phyloP scores from a whole-genome alignment of 2,888 invertebrate species.

The Lissonota sp. region DNA sequence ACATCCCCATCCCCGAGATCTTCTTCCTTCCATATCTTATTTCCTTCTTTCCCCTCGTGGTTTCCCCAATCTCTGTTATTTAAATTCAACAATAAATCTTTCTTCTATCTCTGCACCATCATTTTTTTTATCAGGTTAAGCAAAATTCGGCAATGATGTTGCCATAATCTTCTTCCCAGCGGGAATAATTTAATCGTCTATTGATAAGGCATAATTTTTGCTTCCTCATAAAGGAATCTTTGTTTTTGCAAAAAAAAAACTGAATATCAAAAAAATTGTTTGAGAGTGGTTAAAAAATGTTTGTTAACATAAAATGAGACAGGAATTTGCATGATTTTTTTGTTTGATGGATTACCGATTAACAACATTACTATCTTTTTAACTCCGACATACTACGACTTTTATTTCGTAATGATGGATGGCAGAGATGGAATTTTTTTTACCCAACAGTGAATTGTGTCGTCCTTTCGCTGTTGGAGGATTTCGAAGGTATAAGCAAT shows the following conservation, averaged over 20 bases:
- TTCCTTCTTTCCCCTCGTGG: conserved; percentile 32
- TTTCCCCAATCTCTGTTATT: conserved; percentile 24
- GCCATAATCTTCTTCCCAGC: too few relatives aligned
- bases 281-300: too few relatives aligned
- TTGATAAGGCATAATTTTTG: background rate
- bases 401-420: background rate
- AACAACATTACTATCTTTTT: too few relatives aligned
- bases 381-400: too few relatives aligned
- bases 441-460: background rate
- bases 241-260: too few relatives aligned
- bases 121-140: background rate
- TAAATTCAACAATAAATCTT: conserved; percentile 3
- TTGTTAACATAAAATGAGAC: too few relatives aligned
- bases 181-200: background rate
- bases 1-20: conserved; percentile 15
- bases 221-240: background rate
- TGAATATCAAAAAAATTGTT: too few relatives aligned
- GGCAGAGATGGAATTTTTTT: conserved; percentile 6
- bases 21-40: conserved; percentile 42
- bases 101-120: background rate
- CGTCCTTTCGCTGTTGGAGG: background rate
- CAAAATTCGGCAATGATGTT: too few relatives aligned
- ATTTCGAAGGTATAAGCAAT: background rate
- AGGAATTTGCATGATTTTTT: too few relatives aligned
- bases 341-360: too few relatives aligned